Evolutionary conservation across 2,888 invertebrate genomes (phyloP).

Genomic region (Drosophila lutescens): DNA sequence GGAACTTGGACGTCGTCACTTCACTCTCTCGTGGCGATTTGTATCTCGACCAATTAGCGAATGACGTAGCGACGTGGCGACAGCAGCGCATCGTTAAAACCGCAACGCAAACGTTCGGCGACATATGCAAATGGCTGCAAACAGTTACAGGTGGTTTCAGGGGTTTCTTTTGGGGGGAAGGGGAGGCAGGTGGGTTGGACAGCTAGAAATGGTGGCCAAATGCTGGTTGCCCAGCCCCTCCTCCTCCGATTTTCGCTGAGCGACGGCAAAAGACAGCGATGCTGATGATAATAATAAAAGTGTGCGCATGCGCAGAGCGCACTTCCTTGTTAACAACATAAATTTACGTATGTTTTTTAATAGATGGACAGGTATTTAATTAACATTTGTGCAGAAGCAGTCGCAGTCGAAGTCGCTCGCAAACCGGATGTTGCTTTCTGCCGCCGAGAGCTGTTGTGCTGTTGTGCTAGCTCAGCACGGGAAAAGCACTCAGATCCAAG

Average conservation of each 20-base stretch:
- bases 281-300: conserved; percentile 72
- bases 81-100: conserved; percentile 64
- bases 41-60: conserved; percentile 76
- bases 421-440: conserved; percentile 61
- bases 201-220: conserved; percentile 54
- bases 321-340: conserved; percentile 79
- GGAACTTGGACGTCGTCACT: conserved; percentile 36
- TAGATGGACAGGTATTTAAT: conserved; percentile 77
- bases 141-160: conserved; percentile 36
- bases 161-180: neutral
- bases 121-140: conserved; percentile 69
- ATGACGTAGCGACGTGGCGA: conserved; percentile 71
- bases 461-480: conserved; percentile 23
- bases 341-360: conserved; percentile 78
- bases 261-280: conserved; percentile 44
- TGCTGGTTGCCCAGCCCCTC: conserved; percentile 17
- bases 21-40: conserved; percentile 60
- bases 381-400: conserved; percentile 65
- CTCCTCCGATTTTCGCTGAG: conserved; percentile 52
- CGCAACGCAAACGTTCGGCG: conserved; percentile 51
- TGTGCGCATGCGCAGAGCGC: conserved; percentile 76
- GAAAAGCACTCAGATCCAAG: conserved; percentile 15
- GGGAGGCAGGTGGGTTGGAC: conserved; percentile 14
- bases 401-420: conserved; percentile 20
- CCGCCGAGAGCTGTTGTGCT: conserved; percentile 2